Evolutionary conservation across 2,113 vertebrate genomes (phyloP), one percentile per base, ranked within the genome.

Genomic region (Psephotus haematonotus): DNA sequence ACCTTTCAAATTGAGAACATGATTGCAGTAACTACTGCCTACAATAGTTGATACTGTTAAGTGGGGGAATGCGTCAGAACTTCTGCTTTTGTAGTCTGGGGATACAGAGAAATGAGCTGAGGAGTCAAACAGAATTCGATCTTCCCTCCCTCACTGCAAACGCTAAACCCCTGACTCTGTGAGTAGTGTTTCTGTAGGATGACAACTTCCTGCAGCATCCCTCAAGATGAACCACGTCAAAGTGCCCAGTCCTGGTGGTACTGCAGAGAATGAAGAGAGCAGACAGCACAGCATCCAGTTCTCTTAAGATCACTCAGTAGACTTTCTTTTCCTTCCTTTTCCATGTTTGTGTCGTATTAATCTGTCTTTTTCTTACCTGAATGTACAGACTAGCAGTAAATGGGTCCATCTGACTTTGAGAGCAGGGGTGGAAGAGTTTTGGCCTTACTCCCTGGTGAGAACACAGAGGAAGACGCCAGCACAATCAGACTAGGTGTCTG

Each of bases 221-320:
- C 31, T 33, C 27, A 4, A 13, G 76, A 15, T 20, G 33, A 79
- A 13, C 29, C 37, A 39, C 23, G 2, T 14, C 49, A 60, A 11
- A 6, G 10, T 1, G 10, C 50, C 63, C 1, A 1, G 20, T 46
- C 25, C 3, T 35, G 17, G 74, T 1, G 2, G 64, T 49, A 55
- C 70, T 70, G 71, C 75, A 39, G 63, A 25, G 62, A 18, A 44
- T 16, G 8, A 18, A 44, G 27, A 28, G n/a, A 28, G 14, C 2
- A 35, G 33, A 5, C 15, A 35, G 39, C 13, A 59, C 49, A 57
- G 50, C 46, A 39, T 39, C 39, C 39, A 39, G 39, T 39, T 78
- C 44, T 37, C 70, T 52, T 53, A 49, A n/a, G 22, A 70, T 57
- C 10, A 9, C 65, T 62, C 35, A 50, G 27, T 13, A 71, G 67